Evolutionary conservation across 2,888 invertebrate genomes (phyloP).

Genomic region (Tyria jacobaeae): DNA sequence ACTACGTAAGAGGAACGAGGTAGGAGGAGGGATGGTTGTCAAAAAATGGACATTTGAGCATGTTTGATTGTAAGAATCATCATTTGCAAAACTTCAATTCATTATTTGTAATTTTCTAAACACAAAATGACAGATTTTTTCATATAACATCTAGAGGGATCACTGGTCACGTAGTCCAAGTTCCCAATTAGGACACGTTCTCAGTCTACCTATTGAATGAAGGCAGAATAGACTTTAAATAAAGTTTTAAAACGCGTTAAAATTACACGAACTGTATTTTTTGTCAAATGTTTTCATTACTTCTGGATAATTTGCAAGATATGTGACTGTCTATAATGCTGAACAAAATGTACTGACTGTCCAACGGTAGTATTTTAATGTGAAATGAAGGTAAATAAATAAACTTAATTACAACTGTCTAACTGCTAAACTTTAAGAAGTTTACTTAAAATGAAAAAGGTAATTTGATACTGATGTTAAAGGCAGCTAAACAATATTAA

Average conservation of each 20-base stretch:
- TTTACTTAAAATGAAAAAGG: neutral
- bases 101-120: too few relatives aligned
- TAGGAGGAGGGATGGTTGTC: too few relatives aligned
- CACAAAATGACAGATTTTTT: too few relatives aligned
- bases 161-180: neutral
- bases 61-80: too few relatives aligned
- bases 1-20: too few relatives aligned
- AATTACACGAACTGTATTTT: neutral
- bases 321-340: neutral
- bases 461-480: neutral
- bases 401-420: neutral
- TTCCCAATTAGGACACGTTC: neutral
- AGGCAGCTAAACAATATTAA: neutral
- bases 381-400: neutral
- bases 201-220: neutral
- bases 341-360: neutral
- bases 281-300: neutral
- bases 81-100: too few relatives aligned
- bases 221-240: neutral
- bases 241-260: neutral
- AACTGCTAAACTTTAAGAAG: neutral
- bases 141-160: neutral
- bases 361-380: constrained; percentile 1
- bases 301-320: neutral
- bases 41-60: too few relatives aligned